Evolutionary conservation across 2,113 vertebrate species (phyloP).

Genomic region (Polypterus bichir): DNA sequence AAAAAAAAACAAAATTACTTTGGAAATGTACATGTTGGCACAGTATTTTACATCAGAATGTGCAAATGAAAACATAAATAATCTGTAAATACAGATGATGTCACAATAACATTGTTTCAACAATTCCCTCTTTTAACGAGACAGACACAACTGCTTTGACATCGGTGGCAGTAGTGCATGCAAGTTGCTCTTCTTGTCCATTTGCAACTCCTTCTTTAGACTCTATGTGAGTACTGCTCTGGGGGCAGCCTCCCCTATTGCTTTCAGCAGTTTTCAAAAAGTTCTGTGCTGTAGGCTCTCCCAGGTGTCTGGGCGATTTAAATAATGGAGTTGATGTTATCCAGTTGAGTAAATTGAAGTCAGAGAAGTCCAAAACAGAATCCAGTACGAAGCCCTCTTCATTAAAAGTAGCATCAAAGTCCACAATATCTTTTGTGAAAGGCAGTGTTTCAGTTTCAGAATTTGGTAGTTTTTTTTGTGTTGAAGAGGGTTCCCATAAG

Average conservation of each 20-base stretch:
- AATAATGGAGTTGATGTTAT: constrained; percentile 57
- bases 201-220: constrained; percentile 27
- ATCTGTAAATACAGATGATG: constrained; percentile 19
- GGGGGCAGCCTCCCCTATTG: constrained; percentile 26
- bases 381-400: constrained; percentile 19
- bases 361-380: constrained; percentile 26
- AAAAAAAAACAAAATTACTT: no score
- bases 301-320: constrained; percentile 34
- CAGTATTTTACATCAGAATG: no score
- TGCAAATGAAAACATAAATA: no score
- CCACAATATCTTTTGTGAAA: constrained; percentile 30
- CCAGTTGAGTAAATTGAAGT: constrained; percentile 44
- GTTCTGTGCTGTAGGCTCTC: constrained; percentile 34
- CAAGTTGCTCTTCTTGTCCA: constrained; percentile 22
- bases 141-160: constrained; percentile 15
- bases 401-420: constrained; percentile 15
- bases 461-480: background rate
- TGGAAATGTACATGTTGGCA: no score
- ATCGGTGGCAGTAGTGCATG: background rate
- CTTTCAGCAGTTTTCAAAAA: constrained; percentile 35
- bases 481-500: background rate
- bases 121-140: constrained; percentile 27
- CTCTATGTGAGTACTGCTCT: constrained; percentile 17
- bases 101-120: constrained; percentile 53
- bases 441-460: constrained; percentile 29